Evolutionary conservation across 1,140 invertebrate species (phyloP), one percentile per base, ranked within the genome.

Genomic region (Drusus annulatus): DNA sequence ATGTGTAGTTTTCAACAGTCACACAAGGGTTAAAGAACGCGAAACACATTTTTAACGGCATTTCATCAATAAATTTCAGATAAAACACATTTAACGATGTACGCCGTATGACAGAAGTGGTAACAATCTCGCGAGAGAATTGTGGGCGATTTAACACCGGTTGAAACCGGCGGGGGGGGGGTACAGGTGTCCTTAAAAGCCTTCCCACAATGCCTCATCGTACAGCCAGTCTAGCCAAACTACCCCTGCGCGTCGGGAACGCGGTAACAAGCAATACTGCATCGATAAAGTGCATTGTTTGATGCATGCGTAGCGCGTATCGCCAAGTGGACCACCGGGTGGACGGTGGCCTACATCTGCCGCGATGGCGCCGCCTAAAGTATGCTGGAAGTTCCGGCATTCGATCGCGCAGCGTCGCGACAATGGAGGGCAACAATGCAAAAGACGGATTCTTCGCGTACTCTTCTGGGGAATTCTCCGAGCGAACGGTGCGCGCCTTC

Each of bases 241-340:
- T 51, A 5, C 19, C 19, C 36, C 50, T 10, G 36, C 1, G 0
- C 19, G 10, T 23, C 4, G 8, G 5, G 19, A 45, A 6, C 7
- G 36, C n/a, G 8, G 4, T 51, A 71, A 71, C 6, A 21, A 4
- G 25, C 45, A 23, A 50, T 1, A 51, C 25, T 10, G 68, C 68
- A 21, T 51, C 17, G 8, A 3, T 15, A 23, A 19, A 51, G 23
- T 17, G 45, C 17, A 15, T n/a, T 23, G 8, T 15, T 19, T 10
- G 1, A 17, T 5, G 1, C 45, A 15, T 71, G 45, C 3, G 16
- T 10, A 21, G 13, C 68, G 68, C 3, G 68, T 71, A 54, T 54
- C 10, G 68, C 19, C 16, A 71, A 71, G 68, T 71, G 45, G 68
- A 71, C 36, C 68, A 71, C 68, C 68, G 68, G 68, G 68, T 71